Percentiles rank a stretch among this genome's conserved stretches.
Conservation (phyloP, 2,113 vertebrate genomes). For the Cyprinus carpio region DNA sequence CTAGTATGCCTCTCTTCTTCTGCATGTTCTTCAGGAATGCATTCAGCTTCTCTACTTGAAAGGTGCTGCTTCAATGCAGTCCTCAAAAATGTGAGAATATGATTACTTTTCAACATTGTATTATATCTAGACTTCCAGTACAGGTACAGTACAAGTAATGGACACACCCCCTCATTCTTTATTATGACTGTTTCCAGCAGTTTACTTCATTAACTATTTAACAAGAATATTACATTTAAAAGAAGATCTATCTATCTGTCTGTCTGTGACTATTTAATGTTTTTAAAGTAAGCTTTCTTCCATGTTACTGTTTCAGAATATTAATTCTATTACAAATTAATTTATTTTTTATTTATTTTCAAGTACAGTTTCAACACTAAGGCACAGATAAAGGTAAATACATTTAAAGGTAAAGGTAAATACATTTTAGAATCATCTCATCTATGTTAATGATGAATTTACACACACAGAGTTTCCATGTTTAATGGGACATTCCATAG, state of each 20-base stretch:
- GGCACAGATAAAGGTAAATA: not conserved
- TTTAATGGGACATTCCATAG: too few species aligned
- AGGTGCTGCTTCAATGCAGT: slow-evolving; percentile 70
- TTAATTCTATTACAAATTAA: not conserved
- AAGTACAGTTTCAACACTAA: not conserved
- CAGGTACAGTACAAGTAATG: not conserved
- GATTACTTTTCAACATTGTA: not conserved
- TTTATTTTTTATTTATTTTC: not conserved
- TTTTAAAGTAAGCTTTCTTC: not conserved
- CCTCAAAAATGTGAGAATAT: slow-evolving; percentile 42
- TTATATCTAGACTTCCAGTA: too few species aligned
- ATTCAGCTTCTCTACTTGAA: slow-evolving; percentile 78
- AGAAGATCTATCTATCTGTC: too few species aligned
- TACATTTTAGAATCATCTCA: not conserved
- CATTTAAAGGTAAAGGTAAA: not conserved
- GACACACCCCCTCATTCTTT: not conserved
- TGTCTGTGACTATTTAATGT: too few species aligned
- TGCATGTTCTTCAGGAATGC: slow-evolving; percentile 71
- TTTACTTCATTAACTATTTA: too few species aligned
- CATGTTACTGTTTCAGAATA: not conserved
- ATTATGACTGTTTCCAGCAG: too few species aligned
- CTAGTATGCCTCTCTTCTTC: slow-evolving; percentile 73
- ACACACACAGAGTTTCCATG: not conserved
- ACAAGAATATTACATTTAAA: too few species aligned
- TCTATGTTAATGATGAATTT: not conserved